These are phyloP conservation scores for Illadopsis cleaveri DNA, from an alignment of 2,113 vertebrate species.

Conservation along the genomic window DNA sequence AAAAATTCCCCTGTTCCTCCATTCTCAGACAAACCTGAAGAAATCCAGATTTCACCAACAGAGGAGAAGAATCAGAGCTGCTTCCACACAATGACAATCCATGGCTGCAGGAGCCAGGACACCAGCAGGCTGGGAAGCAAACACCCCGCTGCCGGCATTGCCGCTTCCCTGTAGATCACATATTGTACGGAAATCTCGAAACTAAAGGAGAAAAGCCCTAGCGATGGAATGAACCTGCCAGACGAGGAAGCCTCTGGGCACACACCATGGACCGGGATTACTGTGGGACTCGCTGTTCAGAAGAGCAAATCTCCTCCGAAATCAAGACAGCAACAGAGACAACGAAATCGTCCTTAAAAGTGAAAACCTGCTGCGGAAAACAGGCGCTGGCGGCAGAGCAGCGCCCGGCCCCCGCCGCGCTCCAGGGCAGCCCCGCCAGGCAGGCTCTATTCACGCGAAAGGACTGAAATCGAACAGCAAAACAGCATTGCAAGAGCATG, in stretches of 20 bases:
- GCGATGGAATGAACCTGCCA: not conserved
- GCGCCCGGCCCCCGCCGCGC: not conserved
- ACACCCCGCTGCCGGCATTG: not conserved
- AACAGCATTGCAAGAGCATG: conserved; percentile 63
- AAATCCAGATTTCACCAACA: not conserved
- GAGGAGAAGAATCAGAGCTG: not conserved
- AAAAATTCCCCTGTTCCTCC: not conserved
- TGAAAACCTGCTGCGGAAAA: not conserved
- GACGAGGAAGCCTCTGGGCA: not conserved
- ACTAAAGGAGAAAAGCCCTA: not conserved
- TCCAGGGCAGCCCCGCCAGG: not conserved
- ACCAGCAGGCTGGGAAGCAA: not conserved
- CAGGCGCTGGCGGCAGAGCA: not conserved
- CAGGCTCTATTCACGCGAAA: not conserved
- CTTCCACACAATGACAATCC: not conserved
- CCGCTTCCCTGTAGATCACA: not conserved
- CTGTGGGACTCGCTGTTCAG: not conserved
- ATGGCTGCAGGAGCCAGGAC: not conserved
- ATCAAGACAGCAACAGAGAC: not conserved
- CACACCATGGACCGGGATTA: not conserved
- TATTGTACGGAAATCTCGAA: not conserved
- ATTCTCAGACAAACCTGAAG: not conserved
- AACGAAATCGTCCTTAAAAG: not conserved
- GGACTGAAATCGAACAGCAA: not conserved
- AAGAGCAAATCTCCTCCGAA: not conserved